Base-by-base conservation (phyloP, 64 coral and sea anemone genomes). In the Montipora efflorescens region DNA sequence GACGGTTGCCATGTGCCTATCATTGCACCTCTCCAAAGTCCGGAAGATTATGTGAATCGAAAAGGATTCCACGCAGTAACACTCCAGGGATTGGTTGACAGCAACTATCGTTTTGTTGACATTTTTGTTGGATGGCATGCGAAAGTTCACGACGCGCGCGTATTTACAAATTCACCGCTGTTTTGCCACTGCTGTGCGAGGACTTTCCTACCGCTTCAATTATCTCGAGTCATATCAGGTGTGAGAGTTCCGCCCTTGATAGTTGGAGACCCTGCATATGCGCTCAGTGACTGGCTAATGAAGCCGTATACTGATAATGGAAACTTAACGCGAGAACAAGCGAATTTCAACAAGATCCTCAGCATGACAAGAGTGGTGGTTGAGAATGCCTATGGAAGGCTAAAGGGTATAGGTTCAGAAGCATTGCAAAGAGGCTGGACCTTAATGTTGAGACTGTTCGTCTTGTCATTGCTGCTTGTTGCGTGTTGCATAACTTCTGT, bases 311-410 rank as follows among this genome's bases (percentile, higher is more conserved):
- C 9, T 19, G 10, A 23, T 59, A 21, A 59, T 82, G 79, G 92
- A 4, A 94, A 88, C 77, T 36, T 94, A 70, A 81, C 82, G 19
- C 51, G 75, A 89, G 67, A 47, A 12, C 62, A 94, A 89, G 92
- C 82, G 19, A 50, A 62, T 74, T 94, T 94, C 71, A 94, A 94
- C 84, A 93, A 55, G 50, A 16, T 45, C 19, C 53, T 59, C 28
- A 88, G 75, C 84, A 81, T 80, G 84, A 93, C 92, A 72, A 93
- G 92, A 77, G 92, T 93, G 4, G 92, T 93, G 58, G 92, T 88
- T 20, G 92, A 93, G 66, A 93, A 93, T 93, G 76, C 92, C 19
- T 93, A 57, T 88, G 92, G 84, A 19, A n/a, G 92, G 79, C 92
- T 93, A 67, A 93, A 88, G 51, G 92, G 83, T 66, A 72, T 66